These are phyloP conservation scores for Tylochromis polylepis DNA, from an alignment of 2,113 vertebrate genomes.

Conservation along the genomic window DNA sequence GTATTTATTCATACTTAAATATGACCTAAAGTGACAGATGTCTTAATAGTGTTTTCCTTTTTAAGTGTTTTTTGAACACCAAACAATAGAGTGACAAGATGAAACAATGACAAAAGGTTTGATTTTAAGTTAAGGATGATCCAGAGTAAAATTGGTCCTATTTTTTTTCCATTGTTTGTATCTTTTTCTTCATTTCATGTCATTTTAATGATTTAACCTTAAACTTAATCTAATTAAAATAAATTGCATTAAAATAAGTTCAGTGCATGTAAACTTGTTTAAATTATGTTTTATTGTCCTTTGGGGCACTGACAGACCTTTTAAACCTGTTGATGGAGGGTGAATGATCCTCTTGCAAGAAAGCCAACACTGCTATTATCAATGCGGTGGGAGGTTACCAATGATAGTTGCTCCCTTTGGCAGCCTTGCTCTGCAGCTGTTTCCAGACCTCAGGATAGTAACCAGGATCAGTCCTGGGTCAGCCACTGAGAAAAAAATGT, in stretches of 20 bases:
- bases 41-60: neutral
- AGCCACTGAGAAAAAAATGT: conserved; percentile 19
- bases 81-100: neutral
- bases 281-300: conserved; percentile 10
- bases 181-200: neutral
- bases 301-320: neutral
- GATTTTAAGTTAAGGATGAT: neutral
- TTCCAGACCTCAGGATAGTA: conserved; percentile 54
- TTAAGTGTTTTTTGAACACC: neutral
- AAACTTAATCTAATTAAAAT: neutral
- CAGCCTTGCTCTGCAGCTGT: conserved; percentile 61
- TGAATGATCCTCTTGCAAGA: neutral
- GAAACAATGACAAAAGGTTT: neutral
- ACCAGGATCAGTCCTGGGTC: conserved; percentile 44
- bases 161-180: neutral
- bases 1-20: neutral
- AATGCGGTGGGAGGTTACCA: conserved; percentile 34
- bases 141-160: no score
- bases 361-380: conserved; percentile 38
- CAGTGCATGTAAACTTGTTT: neutral
- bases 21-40: neutral
- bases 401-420: conserved; percentile 57
- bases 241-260: neutral
- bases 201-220: neutral
- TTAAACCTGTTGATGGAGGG: conserved; percentile 10